These are phyloP conservation scores for Drosophila emarginata DNA, from an alignment of 2,888 invertebrate species.

Conservation along the genomic window DNA sequence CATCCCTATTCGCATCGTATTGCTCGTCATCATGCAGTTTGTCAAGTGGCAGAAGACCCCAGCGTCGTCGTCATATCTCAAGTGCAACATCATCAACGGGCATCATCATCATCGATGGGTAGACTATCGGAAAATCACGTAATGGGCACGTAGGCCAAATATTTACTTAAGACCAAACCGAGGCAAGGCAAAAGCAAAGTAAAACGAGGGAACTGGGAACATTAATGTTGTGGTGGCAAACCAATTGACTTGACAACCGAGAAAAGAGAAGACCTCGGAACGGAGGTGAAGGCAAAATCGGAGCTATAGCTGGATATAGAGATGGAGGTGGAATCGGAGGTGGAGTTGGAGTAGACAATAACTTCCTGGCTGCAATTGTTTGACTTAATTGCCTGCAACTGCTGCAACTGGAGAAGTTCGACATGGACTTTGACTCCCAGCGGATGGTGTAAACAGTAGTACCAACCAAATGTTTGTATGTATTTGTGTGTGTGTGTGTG, in stretches of 20 bases:
- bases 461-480: conserved; percentile 16
- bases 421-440: conserved; percentile 14
- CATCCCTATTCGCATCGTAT: not conserved
- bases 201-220: conserved; percentile 18
- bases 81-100: conserved; percentile 25
- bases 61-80: conserved; percentile 38
- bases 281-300: not conserved
- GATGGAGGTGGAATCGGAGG: conserved; percentile 14
- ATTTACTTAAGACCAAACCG: conserved; percentile 65
- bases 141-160: conserved; percentile 75
- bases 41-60: conserved; percentile 34
- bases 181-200: conserved; percentile 9
- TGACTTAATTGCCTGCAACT: conserved; percentile 57
- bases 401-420: conserved; percentile 27
- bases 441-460: conserved; percentile 16
- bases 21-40: not conserved
- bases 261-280: conserved; percentile 8
- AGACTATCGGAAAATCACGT: conserved; percentile 73
- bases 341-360: conserved; percentile 29
- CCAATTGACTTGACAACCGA: conserved; percentile 64
- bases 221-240: conserved; percentile 66
- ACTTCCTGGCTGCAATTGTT: conserved; percentile 64
- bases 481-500: not conserved
- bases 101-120: conserved; percentile 39
- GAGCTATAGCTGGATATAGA: not conserved